phyloP scores from a whole-genome alignment of 2,888 invertebrate species.

The Phortica okadai region DNA sequence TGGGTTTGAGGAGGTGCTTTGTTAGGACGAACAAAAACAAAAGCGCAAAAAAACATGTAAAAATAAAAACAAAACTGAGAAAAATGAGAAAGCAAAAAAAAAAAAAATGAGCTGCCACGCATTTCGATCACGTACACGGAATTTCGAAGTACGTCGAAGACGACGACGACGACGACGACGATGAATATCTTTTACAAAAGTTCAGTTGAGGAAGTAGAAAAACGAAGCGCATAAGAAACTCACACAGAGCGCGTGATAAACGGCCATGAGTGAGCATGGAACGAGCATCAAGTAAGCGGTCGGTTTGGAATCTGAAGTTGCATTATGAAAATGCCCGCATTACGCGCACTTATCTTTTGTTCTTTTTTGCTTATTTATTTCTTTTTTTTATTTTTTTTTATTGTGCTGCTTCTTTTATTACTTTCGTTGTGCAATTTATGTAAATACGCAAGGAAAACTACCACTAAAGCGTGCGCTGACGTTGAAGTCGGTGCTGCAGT shows the following conservation, averaged over 20 bases:
- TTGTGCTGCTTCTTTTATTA: not conserved
- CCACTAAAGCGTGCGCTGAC: not conserved
- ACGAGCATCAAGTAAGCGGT: not conserved
- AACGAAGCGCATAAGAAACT: conserved; percentile 24
- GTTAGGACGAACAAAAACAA: conserved; percentile 10
- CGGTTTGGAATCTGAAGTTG: not conserved
- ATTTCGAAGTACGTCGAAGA: conserved; percentile 40
- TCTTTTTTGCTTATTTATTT: not conserved
- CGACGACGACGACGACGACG: not conserved
- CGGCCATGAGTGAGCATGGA: not conserved
- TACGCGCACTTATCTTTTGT: conserved; percentile 40
- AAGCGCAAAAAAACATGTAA: no score
- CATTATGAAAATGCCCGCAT: conserved; percentile 55
- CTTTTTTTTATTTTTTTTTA: not conserved
- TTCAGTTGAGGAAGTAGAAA: conserved; percentile 6
- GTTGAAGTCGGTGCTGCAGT: not conserved
- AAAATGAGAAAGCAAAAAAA: not conserved
- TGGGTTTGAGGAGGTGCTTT: not conserved
- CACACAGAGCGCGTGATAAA: not conserved
- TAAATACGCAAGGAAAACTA: conserved; percentile 24
- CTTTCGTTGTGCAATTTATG: not conserved
- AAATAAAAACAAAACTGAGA: not conserved
- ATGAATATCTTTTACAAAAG: conserved; percentile 4
- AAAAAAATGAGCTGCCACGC: conserved; percentile 34
- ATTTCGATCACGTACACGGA: conserved; percentile 53